Conservation (phyloP, 2,113 vertebrate species). For the Strigops habroptila region DNA sequence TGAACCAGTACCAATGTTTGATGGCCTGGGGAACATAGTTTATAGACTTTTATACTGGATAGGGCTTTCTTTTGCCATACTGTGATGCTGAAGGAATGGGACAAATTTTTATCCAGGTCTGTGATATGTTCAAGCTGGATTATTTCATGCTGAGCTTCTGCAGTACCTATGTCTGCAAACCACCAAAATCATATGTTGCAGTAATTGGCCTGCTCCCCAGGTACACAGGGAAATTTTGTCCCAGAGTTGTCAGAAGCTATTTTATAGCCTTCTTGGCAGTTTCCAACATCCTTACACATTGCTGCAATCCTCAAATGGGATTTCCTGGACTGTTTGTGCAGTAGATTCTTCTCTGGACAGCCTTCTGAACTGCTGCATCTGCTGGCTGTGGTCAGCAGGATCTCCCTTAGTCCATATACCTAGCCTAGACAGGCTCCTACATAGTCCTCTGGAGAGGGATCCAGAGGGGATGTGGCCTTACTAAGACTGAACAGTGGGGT, state of each 20-base stretch:
- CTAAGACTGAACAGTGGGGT: background rate
- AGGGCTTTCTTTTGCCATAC: background rate
- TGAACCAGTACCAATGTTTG: background rate
- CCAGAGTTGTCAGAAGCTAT: background rate
- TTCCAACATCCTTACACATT: background rate
- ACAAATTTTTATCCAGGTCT: background rate
- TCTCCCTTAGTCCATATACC: accelerated
- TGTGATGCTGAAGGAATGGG: background rate
- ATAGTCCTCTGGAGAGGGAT: background rate
- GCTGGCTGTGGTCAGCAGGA: background rate
- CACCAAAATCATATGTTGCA: accelerated
- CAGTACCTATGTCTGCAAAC: background rate
- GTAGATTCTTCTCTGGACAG: background rate
- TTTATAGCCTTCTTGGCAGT: background rate
- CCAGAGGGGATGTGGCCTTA: background rate
- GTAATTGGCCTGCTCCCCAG: background rate
- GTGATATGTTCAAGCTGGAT: background rate
- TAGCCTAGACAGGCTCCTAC: background rate
- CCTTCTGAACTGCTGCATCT: background rate
- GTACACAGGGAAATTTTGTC: background rate
- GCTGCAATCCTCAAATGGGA: background rate
- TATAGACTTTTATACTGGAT: background rate
- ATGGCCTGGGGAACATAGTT: background rate
- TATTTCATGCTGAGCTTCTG: background rate
- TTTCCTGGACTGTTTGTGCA: background rate